Conservation (phyloP, 2,888 invertebrate genomes). For the Andrena fulva region DNA sequence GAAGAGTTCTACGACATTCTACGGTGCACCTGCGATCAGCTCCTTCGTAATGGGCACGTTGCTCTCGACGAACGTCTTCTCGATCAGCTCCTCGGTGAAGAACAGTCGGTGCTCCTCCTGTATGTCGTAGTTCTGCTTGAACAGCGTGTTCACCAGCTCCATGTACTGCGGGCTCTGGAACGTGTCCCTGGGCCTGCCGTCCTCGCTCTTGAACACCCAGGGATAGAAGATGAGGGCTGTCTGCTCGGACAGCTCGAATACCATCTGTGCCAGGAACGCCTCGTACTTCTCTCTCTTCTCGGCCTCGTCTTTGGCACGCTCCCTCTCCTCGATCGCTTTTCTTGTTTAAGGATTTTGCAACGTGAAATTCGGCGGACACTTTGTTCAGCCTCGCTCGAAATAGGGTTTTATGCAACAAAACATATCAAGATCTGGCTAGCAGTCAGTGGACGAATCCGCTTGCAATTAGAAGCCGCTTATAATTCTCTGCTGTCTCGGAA, state of each 20-base stretch:
- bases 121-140: conserved; percentile 77
- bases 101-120: conserved; percentile 74
- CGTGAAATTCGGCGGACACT: too few species aligned
- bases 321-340: conserved; percentile 60
- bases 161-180: conserved; percentile 74
- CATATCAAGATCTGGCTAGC: neutral
- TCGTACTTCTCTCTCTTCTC: conserved; percentile 74
- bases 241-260: conserved; percentile 77
- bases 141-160: conserved; percentile 74
- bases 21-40: conserved; percentile 68
- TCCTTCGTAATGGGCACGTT: conserved; percentile 75
- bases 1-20: neutral
- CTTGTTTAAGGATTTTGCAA: conserved; percentile 56
- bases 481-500: neutral
- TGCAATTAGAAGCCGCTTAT: neutral
- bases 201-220: conserved; percentile 77
- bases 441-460: too few species aligned
- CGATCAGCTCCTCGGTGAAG: conserved; percentile 71
- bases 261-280: conserved; percentile 75
- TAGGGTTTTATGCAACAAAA: neutral
- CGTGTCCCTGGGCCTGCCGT: conserved; percentile 72
- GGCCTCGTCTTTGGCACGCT: conserved; percentile 66
- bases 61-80: conserved; percentile 76
- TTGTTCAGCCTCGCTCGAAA: neutral
- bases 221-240: conserved; percentile 77